Percentiles rank a stretch among this genome's conserved stretches.
Evolutionary conservation across 2,113 vertebrate genomes (phyloP).

Genomic region (Eulemur macaco): DNA sequence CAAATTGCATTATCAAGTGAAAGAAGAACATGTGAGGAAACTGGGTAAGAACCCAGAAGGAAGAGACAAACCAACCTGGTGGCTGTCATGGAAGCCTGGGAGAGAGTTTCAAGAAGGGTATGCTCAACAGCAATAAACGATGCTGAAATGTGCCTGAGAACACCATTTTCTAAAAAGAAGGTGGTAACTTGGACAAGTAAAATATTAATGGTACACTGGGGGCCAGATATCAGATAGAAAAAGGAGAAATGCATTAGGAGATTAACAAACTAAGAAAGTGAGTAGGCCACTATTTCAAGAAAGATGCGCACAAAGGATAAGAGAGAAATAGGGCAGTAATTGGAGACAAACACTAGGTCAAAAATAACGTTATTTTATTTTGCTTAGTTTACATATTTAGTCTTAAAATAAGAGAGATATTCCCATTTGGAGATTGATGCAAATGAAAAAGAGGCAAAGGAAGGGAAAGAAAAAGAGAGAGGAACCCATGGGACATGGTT

Average conservation of each 20-base stretch:
- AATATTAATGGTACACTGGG: not conserved
- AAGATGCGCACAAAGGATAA: not conserved
- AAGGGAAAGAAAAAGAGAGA: not conserved
- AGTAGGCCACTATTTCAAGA: not conserved
- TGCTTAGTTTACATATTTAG: not conserved
- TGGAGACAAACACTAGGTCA: not conserved
- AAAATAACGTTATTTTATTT: not conserved
- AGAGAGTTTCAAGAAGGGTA: not conserved
- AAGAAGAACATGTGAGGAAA: not conserved
- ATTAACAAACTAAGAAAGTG: not conserved
- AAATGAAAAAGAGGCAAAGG: not conserved
- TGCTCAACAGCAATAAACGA: not conserved
- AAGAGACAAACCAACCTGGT: not conserved
- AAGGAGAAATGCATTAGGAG: not conserved
- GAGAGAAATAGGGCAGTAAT: not conserved
- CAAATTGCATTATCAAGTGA: not conserved
- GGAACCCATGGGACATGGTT: not conserved
- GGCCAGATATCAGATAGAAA: not conserved
- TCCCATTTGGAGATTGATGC: not conserved
- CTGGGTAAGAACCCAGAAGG: not conserved
- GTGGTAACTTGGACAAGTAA: not conserved
- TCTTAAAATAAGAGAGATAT: not conserved
- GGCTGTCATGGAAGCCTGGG: fast-evolving
- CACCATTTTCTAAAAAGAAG: not conserved
- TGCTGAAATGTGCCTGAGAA: not conserved